Base-by-base conservation (phyloP, 2,888 invertebrate genomes). In the Oligia strigilis region DNA sequence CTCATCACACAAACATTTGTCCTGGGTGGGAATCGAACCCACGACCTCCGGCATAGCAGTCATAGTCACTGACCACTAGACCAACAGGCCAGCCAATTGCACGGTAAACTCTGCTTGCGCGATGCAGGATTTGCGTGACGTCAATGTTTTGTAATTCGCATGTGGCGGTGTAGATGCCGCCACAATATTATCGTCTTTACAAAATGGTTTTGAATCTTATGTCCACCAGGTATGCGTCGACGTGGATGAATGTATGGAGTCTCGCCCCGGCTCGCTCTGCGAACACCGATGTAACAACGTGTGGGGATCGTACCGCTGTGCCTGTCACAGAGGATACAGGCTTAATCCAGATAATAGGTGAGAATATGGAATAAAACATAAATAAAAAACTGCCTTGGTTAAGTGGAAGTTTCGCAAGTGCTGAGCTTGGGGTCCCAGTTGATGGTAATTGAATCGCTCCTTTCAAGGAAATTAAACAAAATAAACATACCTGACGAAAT, bases 201-300 rank as follows among this genome's bases (percentile, higher is more conserved):
- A n/a, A 36, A 36, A 4, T n/a, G 14, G 2, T 6, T 40, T 4
- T 77, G n/a, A n/a, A 13, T 43, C 0, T 23, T 1, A 5, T 55
- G 36, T 0, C 6, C 2, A 2, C 6, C 85, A 97, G 97, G 97
- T 96, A 9, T 97, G 97, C 84, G 91, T 97, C 92, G 98, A 98
- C 87, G 97, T 98, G 19, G 98, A 98, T 90, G 98, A 98, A 88
- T 98, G 98, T 85, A 85, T 92, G 3, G 95, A 94, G 43, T 88
- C 94, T 0, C 90, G 94, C 0, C 70, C 92, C 0, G 95, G 95
- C 0, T 85, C 93, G 0, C 94, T 97, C 1, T 99, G 99, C 91
- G 98, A 99, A 90, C 99, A 99, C 86, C 97, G 97, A 58, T 99
- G 99, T 93, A 97, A 98, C 80, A 99, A 99, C 93, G 98, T 98